Base-by-base conservation (phyloP, 2,888 invertebrate genomes). In the Epistrophe grossulariae region DNA sequence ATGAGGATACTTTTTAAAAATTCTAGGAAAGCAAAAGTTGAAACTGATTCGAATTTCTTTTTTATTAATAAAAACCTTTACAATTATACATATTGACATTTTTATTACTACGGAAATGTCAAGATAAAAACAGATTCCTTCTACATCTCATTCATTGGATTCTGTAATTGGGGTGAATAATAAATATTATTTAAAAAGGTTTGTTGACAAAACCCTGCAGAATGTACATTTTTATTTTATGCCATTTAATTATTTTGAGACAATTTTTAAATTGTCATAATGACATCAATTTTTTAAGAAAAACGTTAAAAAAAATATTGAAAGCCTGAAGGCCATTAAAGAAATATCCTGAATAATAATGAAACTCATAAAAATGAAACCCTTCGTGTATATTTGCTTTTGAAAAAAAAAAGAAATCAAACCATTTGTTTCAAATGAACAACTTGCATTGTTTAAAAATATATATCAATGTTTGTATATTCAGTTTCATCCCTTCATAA, bases 401-500 rank as follows among this genome's bases (percentile, higher is more conserved):
- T n/a, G n/a, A n/a, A n/a, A n/a, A n/a, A n/a, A n/a, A n/a, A 10
- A 8, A 55, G 55, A 70, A 70, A 55, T 55, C 24, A 70, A 70
- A 28, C 70, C 70, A 70, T 70, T 70, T 55, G 52, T 52, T 70
- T 55, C 70, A 70, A 70, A 70, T 70, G 70, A 70, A 70, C 70
- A 70, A 52, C 52, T 70, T 52, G 31, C 19, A 70, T 70, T 70
- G 24, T 52, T 38, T 38, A 13, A 6, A 45, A n/a, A 7, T 15
- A 45, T 45, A 45, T 45, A n/a, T 15, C 45, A 45, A n/a, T 45
- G 45, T 2, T 45, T 8, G 45, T n/a, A 11, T 38, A 38, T 10
- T 10, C 4, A 38, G 4, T 68, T 68, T 35, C 48, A 31, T 4
- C 40, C 70, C 24, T 11, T 70, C 4, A 13, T 11, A n/a, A 28